Evolutionary conservation across 2,888 invertebrate species (phyloP).

Genomic region (Xanthostigma xanthostigma): DNA sequence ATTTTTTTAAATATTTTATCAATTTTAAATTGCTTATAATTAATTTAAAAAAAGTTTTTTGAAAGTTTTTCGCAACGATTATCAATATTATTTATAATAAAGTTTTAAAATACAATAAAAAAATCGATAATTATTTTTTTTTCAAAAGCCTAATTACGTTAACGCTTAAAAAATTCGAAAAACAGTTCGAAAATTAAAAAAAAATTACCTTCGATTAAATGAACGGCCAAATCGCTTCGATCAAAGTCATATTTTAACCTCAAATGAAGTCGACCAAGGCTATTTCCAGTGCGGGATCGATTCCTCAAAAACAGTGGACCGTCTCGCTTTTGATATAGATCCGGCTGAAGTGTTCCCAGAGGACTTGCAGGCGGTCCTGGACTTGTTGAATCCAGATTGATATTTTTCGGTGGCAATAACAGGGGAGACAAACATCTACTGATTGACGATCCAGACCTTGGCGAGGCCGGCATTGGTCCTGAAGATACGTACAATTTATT

Average conservation of each 20-base stretch:
- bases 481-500: no score
- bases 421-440: constrained; percentile 60
- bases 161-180: no score
- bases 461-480: background rate
- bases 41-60: no score
- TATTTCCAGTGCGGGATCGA: constrained; percentile 43
- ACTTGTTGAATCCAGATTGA: constrained; percentile 27
- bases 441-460: constrained; percentile 13
- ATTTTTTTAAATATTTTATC: no score
- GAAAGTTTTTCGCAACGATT: no score
- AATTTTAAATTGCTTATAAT: no score
- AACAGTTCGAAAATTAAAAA: background rate
- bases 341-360: constrained; percentile 72
- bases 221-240: constrained; percentile 78
- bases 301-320: constrained; percentile 59
- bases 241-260: constrained; percentile 80
- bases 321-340: constrained; percentile 68
- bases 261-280: constrained; percentile 68
- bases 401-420: constrained; percentile 47
- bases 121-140: no score
- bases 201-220: constrained; percentile 69
- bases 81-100: no score
- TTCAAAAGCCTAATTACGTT: no score
- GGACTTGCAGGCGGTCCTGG: constrained; percentile 39
- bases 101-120: no score